Percentiles rank a stretch among this genome's conserved stretches.
phyloP scores from a whole-genome alignment of 1,140 invertebrate species.

The Chelonus insularis region DNA sequence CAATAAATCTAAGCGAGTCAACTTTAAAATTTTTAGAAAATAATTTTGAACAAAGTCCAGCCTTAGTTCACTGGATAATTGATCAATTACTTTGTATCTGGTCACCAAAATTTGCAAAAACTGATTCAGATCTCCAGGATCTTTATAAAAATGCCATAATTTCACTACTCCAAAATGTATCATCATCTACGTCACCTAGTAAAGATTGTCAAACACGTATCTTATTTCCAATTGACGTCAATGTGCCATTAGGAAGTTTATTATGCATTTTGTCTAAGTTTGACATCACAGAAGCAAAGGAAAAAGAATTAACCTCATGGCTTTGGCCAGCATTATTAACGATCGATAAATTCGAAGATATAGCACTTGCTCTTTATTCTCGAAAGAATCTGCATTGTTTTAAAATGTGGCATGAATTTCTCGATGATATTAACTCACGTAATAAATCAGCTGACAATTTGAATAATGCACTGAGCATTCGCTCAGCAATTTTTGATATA shows the following conservation, averaged over 20 bases:
- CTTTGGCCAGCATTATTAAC: slow-evolving; percentile 39
- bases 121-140: slow-evolving; percentile 38
- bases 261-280: slow-evolving; percentile 49
- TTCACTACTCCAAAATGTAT: too few species aligned
- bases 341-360: slow-evolving; percentile 33
- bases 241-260: too few species aligned
- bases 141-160: slow-evolving; percentile 37
- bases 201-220: too few species aligned
- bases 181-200: too few species aligned
- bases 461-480: slow-evolving; percentile 37
- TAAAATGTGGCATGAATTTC: slow-evolving; percentile 41
- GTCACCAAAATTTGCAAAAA: slow-evolving; percentile 24
- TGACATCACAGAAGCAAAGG: slow-evolving; percentile 35
- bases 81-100: slow-evolving; percentile 41
- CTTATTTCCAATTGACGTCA: too few species aligned
- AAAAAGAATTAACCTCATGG: slow-evolving; percentile 35
- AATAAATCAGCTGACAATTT: slow-evolving; percentile 30
- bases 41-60: slow-evolving; percentile 35
- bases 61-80: slow-evolving; percentile 44
- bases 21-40: slow-evolving; percentile 39
- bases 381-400: slow-evolving; percentile 40
- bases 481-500: slow-evolving; percentile 37
- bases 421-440: slow-evolving; percentile 35
- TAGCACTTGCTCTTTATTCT: slow-evolving; percentile 49
- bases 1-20: slow-evolving; percentile 20